Base-by-base conservation (phyloP, 2,113 vertebrate species). In the Castor canadensis region DNA sequence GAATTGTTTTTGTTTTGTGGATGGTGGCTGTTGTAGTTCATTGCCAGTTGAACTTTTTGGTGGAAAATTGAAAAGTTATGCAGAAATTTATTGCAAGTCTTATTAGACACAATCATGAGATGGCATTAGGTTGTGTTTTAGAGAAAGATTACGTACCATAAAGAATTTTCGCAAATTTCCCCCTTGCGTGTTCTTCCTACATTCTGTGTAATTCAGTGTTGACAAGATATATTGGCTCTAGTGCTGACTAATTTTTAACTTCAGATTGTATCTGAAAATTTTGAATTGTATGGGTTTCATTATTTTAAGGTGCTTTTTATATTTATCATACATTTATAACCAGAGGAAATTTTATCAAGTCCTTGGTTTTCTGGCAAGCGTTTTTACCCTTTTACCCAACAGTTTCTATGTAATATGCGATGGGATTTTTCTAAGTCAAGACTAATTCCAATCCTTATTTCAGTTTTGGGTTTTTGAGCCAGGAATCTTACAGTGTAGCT, bases 151-250 rank as follows among this genome's bases (percentile, higher is more conserved):
- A 82, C 58, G 71, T 75, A 84, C 47, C 69, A 9, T 17, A 3
- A 82, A 89, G 38, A 26, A 54, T n/a, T 38, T 56, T 89, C 73
- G 38, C 20, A 58, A 8, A 28, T 87, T 95, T 96, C 69, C 28
- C 40, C 49, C 77, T 73, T n/a, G n/a, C n/a, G 54, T n/a, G 66
- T 94, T 91, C 10, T 91, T 89, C 45, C 7, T 93, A 16, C 1
- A 43, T 94, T 92, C 92, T 95, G 56, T 91, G 56, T 91, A 94
- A 77, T 90, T 95, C 17, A 89, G 13, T 85, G 67, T 95, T 75
- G 88, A 32, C 22, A 60, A 47, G 69, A 93, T 81, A 85, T 93
- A 75, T 24, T 95, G 92, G 22, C 43, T 94, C 19, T 45, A 87
- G 0, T 84, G 58, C 79, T 90, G 43, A 77, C 47, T 91, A 64